phyloP scores from a whole-genome alignment of 2,797 vertebrate genomes.

The Dryobates pubescens region DNA sequence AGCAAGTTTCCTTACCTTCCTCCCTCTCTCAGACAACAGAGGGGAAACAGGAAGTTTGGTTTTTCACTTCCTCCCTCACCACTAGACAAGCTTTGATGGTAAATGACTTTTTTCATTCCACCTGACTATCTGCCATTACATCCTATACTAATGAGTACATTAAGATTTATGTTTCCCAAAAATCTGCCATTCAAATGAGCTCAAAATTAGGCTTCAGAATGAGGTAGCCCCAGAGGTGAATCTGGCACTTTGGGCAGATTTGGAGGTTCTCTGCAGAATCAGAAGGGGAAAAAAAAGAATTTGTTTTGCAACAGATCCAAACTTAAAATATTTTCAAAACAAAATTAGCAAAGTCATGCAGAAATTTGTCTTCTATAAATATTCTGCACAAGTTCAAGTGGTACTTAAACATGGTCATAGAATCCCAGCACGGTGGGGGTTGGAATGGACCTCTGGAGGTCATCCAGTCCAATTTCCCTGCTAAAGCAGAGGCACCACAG shows the following conservation, averaged over 20 bases:
- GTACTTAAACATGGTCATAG: neutral
- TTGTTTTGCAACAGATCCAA: neutral
- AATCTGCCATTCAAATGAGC: neutral
- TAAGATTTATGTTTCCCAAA: neutral
- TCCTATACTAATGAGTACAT: neutral
- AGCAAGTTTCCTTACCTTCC: neutral
- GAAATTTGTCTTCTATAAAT: neutral
- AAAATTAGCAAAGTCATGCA: neutral
- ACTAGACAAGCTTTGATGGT: neutral
- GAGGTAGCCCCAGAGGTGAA: neutral
- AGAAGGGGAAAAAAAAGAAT: neutral
- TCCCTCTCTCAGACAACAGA: neutral
- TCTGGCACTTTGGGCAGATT: neutral
- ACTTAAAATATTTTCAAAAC: neutral
- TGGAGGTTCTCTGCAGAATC: neutral
- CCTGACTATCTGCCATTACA: neutral
- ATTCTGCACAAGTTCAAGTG: neutral
- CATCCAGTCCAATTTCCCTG: too few relatives aligned
- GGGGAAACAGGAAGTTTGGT: neutral
- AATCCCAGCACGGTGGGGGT: too few relatives aligned
- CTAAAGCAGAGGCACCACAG: too few relatives aligned
- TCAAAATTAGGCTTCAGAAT: neutral
- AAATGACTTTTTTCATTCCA: neutral
- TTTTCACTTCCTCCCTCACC: neutral
- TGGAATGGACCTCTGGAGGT: too few relatives aligned